Percentiles rank a stretch among this genome's conserved stretches.
These are phyloP conservation scores for Lamellibrachia luymesi DNA, from an alignment of 1,140 invertebrate species.

Conservation along the genomic window DNA sequence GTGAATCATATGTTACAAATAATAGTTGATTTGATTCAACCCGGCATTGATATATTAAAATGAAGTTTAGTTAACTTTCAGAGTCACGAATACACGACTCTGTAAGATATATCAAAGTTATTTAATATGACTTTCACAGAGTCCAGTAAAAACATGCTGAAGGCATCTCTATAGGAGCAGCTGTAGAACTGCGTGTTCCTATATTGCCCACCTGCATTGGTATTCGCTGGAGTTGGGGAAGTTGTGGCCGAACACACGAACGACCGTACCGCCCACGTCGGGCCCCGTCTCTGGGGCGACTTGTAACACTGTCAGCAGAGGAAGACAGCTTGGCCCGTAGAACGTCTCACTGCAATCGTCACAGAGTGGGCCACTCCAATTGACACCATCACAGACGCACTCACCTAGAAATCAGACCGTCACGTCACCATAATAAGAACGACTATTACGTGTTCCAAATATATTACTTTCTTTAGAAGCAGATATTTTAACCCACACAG, in stretches of 20 bases:
- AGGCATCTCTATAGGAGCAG: too few species aligned
- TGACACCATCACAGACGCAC: conserved; percentile 30
- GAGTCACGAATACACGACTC: too few species aligned
- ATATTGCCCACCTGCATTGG: conserved; percentile 19
- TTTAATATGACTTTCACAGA: too few species aligned
- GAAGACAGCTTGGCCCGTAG: conserved; percentile 35
- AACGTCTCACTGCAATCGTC: conserved; percentile 35
- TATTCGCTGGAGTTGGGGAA: conserved; percentile 30
- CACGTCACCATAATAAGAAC: not conserved
- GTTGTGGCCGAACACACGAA: conserved; percentile 37
- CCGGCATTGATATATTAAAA: too few species aligned
- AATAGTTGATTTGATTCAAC: not conserved
- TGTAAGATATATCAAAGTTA: too few species aligned
- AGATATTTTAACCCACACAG: too few species aligned
- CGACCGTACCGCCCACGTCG: conserved; percentile 32
- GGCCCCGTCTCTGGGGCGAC: conserved; percentile 30
- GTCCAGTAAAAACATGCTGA: too few species aligned
- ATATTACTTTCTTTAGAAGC: too few species aligned
- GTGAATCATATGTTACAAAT: not conserved
- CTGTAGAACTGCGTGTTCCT: not conserved
- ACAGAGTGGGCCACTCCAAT: conserved; percentile 35
- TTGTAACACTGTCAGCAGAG: conserved; percentile 28
- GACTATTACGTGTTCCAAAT: too few species aligned
- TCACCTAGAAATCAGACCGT: conserved; percentile 20
- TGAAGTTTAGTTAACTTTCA: too few species aligned